Conservation (phyloP, 2,797 vertebrate species). For the Oceanodroma leucorhoa region DNA sequence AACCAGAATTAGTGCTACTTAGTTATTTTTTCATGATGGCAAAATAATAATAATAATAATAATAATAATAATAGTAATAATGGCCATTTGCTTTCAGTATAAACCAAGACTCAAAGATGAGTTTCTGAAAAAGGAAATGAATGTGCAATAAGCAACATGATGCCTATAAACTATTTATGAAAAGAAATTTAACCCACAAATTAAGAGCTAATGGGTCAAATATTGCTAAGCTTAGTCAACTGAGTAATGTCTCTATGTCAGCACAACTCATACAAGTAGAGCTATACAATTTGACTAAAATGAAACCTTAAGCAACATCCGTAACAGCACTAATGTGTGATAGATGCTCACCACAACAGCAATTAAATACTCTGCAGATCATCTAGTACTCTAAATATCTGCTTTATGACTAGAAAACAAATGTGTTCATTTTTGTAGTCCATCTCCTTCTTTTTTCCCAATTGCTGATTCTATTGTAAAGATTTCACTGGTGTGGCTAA, state of each 20-base stretch:
- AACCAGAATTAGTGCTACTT: conserved; percentile 33
- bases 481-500: not conserved
- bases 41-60: not conserved
- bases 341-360: conserved; percentile 31
- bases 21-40: conserved; percentile 6
- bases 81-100: conserved; percentile 32
- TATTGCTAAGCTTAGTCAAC: conserved; percentile 29
- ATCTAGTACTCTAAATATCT: not conserved
- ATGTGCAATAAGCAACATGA: conserved; percentile 26
- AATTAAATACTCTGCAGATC: conserved; percentile 18
- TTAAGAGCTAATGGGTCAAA: conserved; percentile 58
- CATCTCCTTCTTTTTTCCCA: not conserved
- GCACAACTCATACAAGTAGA: not conserved
- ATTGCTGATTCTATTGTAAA: not conserved
- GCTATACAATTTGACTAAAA: not conserved
- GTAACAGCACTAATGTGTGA: not conserved
- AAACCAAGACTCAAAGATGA: conserved; percentile 17
- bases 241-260: conserved; percentile 42
- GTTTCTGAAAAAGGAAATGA: conserved; percentile 45
- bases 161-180: conserved; percentile 62
- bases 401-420: conserved; percentile 20
- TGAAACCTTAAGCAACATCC: conserved; percentile 10
- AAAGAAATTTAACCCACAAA: conserved; percentile 49
- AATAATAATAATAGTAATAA: not conserved
- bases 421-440: not conserved